Evolutionary conservation across 2,797 vertebrate genomes (phyloP), one percentile per base, ranked within the genome.

Genomic region (Chelidonichthys spinosus): DNA sequence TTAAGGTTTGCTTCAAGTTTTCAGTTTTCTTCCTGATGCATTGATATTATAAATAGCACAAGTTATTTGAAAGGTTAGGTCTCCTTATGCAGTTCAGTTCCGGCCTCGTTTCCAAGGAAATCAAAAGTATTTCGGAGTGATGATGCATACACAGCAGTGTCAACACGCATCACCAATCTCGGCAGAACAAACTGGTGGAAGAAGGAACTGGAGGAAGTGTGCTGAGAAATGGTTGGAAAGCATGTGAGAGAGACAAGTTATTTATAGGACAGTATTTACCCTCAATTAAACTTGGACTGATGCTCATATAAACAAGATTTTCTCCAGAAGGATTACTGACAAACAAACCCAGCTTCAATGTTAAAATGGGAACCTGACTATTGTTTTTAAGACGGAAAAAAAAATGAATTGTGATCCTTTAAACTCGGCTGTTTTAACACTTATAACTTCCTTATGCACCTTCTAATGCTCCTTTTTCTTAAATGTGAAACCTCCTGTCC

Each of bases 31-130:
- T 55, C 18, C 4, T 42, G 25, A 25, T 39, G 15, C 43, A 49
- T 13, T 59, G 15, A 47, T 36, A 10, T 40, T 37, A 64, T 71
- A 40, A 53, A 65, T 11, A 65, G 46, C 13, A 56, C 18, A n/a
- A 6, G 14, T 25, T 39, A 40, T 42, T 25, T 47, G 5, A 60
- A 60, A 47, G 35, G 9, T 47, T 36, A 53, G 53, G 42, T 62
- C 35, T 54, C 33, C n/a, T 14, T 32, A 44, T 49, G 15, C 25
- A 6, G 18, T n/a, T 18, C 44, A 49, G 25, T 15, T 40, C n/a
- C 60, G 47, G 13, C 52, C 9, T 58, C 4, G 66, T 69, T 74
- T 64, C 65, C 54, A 74, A 43, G 50, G 25, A 75, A 62, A 61
- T 64, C 15, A 35, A 52, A 63, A 32, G 14, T 74, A 55, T 71